Percentiles rank a stretch among this genome's conserved stretches.
These are phyloP conservation scores for Indicator indicator DNA, from an alignment of 2,113 vertebrate species.

Conservation along the genomic window DNA sequence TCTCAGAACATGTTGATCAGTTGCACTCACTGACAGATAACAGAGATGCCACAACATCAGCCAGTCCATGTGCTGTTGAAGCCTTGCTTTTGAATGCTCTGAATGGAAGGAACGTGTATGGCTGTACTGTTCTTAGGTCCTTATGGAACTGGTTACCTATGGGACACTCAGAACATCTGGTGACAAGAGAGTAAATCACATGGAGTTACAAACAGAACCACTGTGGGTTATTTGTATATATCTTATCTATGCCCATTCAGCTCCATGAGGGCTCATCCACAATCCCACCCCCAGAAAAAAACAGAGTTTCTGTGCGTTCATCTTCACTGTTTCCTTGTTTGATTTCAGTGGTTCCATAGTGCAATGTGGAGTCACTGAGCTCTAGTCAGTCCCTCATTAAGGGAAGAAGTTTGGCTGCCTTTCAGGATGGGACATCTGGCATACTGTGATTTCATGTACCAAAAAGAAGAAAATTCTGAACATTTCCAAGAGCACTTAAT, in stretches of 20 bases:
- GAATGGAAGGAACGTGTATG: neutral
- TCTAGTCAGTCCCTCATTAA: neutral
- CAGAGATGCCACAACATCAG: neutral
- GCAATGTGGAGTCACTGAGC: neutral
- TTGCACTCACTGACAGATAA: neutral
- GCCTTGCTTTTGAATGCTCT: neutral
- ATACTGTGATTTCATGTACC: neutral
- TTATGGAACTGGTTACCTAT: neutral
- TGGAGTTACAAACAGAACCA: neutral
- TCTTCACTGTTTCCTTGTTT: neutral
- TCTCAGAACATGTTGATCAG: neutral
- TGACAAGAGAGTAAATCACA: neutral
- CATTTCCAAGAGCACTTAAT: neutral
- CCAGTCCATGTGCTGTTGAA: neutral
- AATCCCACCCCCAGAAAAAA: neutral
- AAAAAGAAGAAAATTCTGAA: neutral
- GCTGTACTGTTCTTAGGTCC: neutral
- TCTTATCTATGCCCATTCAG: accelerated
- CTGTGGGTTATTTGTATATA: neutral
- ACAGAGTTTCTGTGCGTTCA: neutral
- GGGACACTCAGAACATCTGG: neutral
- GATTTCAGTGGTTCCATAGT: neutral
- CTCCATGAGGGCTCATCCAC: neutral
- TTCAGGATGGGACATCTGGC: neutral
- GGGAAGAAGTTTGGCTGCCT: neutral